Base-by-base conservation (phyloP, 1,140 invertebrate species). In the Tenebrio molitor region DNA sequence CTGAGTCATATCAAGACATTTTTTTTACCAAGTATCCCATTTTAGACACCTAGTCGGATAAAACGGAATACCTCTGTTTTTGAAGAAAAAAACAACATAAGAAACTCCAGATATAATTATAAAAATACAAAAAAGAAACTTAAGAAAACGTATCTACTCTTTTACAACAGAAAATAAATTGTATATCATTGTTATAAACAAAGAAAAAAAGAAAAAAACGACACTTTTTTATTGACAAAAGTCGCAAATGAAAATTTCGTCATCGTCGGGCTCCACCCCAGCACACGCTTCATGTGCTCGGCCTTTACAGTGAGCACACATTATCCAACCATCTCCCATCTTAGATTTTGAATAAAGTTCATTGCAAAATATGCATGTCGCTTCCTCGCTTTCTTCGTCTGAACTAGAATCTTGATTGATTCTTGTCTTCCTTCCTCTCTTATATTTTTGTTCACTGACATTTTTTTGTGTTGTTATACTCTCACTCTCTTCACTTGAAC, bases 281-380 rank as follows among this genome's bases (percentile, higher is more conserved):
- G 63, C 33, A 70, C 50, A 58, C 14, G 19, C 29, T 44, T 19
- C 36, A 36, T 75, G 63, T 23, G 69, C 36, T 36, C 63, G 50
- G 2, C 36, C 25, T 8, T 10, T 42, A 66, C 44, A 66, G 25
- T n/a, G 14, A 12, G 5, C 12, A 44, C 66, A 73, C 12, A 17
- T 17, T 16, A 58, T 41, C 53, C 66, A 73, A 5, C 25, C 15
- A 14, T 73, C 50, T 36, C 29, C 34, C 25, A 44, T 25, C 17
- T 34, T 12, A 14, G 69, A 71, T 5, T n/a, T n/a, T 16, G 17
- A 50, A 53, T 74, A 74, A 15, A 65, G 19, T 50, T 68, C 53
- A 41, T 17, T 72, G 16, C 75, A 76, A 53, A 53, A 71, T n/a
- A 76, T 68, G 46, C 67, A 76, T 33, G 25, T 21, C 14, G 36